Evolutionary conservation across 1,140 invertebrate species (phyloP), one percentile per base, ranked within the genome.

Genomic region (Littorina saxatilis): DNA sequence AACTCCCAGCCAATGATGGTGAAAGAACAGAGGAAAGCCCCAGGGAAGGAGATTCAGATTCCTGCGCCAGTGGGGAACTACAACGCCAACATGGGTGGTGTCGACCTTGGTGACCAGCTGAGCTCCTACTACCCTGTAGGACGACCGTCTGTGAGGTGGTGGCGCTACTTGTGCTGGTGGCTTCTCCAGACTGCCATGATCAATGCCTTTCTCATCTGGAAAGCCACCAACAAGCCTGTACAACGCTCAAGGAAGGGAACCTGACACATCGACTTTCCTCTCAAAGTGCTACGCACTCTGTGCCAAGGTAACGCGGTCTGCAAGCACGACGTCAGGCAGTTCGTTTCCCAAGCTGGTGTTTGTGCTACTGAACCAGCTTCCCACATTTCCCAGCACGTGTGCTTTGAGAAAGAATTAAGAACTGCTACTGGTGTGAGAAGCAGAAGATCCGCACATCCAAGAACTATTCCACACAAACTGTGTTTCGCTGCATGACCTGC

Each of bases 131-230:
- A 82, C 32, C 63, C 27, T 23, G n/a, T 82, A 4, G 81, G 81
- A 1, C 39, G 52, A 0, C 4, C 63, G 13, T 39, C 37, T n/a
- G 27, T 70, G 9, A 47, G 52, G 15, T 82, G 74, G 81, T 77
- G 74, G 81, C n/a, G 75, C 2, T 82, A 82, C 66, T 17, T 77
- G 1, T 37, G 72, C 13, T 79, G 81, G 81, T 78, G 43, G 39
- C 40, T 82, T 1, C 27, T 82, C 1, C 58, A 82, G 43, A 78
- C 37, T 2, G 47, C 81, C 4, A 82, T 39, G n/a, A 27, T 82
- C 20, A 82, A 82, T 39, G 13, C 70, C 3, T 80, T 52, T 37
- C 39, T 80, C 29, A 27, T 80, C 35, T 50, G 29, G 40, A 80
- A 73, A 39, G 2, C 13, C 7, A 73, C 29, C 61, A 37, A 47